Evolutionary conservation across 2,888 invertebrate genomes (phyloP).

Genomic region (Ormyrus rosae): DNA sequence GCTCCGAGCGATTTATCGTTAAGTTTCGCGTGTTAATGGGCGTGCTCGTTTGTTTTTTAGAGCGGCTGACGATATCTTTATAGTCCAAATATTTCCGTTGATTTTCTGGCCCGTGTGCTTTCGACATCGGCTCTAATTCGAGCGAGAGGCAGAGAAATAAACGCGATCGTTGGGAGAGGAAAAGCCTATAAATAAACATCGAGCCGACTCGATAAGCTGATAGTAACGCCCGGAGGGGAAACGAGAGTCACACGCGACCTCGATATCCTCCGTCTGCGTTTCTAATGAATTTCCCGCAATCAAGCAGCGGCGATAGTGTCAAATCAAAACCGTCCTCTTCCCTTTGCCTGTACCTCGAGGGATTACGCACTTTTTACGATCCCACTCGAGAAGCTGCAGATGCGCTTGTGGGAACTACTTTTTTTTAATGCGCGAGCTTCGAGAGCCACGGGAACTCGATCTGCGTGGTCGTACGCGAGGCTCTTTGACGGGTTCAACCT

Average conservation of each 20-base stretch:
- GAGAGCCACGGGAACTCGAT: slow-evolving; percentile 29
- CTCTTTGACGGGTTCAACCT: slow-evolving; percentile 44
- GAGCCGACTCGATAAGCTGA: slow-evolving; percentile 36
- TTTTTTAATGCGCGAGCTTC: slow-evolving; percentile 6
- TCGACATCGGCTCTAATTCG: slow-evolving; percentile 45
- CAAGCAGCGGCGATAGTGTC: not conserved
- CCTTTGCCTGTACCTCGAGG: not conserved
- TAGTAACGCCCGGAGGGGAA: slow-evolving; percentile 14
- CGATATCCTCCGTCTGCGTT: slow-evolving; percentile 14
- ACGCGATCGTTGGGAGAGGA: slow-evolving; percentile 20
- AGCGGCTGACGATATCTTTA: slow-evolving; percentile 27
- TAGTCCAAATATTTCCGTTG: slow-evolving; percentile 40
- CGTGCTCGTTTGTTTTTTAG: not conserved
- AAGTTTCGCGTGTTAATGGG: not conserved
- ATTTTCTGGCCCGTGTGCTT: slow-evolving; percentile 4
- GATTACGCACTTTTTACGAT: slow-evolving; percentile 33
- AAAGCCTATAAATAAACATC: slow-evolving; percentile 39
- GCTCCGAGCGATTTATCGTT: too few species aligned
- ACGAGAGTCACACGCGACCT: slow-evolving; percentile 17
- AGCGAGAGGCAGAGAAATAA: slow-evolving; percentile 29
- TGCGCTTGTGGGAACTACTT: not conserved
- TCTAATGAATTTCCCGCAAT: slow-evolving; percentile 30
- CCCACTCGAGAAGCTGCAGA: not conserved
- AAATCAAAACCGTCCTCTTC: not conserved
- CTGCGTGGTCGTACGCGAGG: not conserved